Conservation (phyloP, 2,113 vertebrate genomes). For the Cricetomys ansorgei region DNA sequence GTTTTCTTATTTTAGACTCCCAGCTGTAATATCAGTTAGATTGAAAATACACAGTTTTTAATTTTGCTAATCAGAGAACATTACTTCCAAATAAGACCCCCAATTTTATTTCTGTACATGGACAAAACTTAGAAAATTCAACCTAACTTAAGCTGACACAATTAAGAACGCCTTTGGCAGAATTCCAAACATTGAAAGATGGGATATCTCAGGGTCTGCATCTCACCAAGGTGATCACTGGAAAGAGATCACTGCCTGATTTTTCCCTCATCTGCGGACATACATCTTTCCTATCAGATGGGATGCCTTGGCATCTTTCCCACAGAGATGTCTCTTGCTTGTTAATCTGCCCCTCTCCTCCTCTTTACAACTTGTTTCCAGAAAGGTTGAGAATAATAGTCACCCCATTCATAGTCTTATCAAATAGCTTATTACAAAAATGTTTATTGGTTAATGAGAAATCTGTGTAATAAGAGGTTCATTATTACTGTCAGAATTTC, state of each 20-base stretch:
- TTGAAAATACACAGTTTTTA: background rate
- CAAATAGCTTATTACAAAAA: background rate
- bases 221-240: background rate
- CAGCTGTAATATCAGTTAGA: background rate
- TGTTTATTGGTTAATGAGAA: background rate
- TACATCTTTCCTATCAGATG: background rate
- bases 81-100: background rate
- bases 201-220: background rate
- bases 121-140: constrained; percentile 52
- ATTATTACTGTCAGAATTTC: background rate
- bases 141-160: constrained; percentile 13
- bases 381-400: background rate
- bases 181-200: background rate
- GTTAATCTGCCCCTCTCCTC: background rate
- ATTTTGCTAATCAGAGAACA: background rate
- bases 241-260: background rate
- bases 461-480: background rate
- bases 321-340: background rate
- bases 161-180: constrained; percentile 3
- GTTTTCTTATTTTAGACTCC: background rate
- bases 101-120: background rate
- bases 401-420: background rate
- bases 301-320: background rate
- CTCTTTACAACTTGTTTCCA: background rate
- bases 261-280: background rate